Conservation (phyloP, 2,797 vertebrate genomes). For the Characodon lateralis region DNA sequence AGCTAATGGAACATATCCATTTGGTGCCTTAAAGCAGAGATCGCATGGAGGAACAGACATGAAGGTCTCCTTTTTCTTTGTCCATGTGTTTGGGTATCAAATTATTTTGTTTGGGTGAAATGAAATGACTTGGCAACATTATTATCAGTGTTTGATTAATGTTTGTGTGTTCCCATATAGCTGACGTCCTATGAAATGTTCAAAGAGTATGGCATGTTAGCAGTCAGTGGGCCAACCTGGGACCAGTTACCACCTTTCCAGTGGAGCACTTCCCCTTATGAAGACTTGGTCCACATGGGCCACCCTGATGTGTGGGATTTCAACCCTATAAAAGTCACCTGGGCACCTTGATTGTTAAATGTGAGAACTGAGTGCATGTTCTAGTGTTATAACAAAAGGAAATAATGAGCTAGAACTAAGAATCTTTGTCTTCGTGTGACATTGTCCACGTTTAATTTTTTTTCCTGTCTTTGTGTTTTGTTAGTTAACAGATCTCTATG, state of each 20-base stretch:
- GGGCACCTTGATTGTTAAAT: constrained; percentile 78
- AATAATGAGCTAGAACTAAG: constrained; percentile 11
- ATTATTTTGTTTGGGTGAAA: background rate
- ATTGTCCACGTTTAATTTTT: background rate
- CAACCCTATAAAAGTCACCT: constrained; percentile 82
- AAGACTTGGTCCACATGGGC: constrained; percentile 86
- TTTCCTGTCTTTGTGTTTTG: background rate
- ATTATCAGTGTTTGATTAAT: constrained; percentile 11
- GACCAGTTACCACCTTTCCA: constrained; percentile 90
- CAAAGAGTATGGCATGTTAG: constrained; percentile 81
- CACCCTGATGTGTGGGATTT: constrained; percentile 94
- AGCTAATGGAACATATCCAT: constrained; percentile 91
- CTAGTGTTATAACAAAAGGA: constrained; percentile 48
- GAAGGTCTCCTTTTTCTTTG: constrained; percentile 80
- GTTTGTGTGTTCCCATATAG: constrained; percentile 68
- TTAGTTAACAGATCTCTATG: background rate
- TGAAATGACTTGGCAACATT: background rate
- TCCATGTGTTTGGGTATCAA: background rate
- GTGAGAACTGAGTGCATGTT: constrained; percentile 14
- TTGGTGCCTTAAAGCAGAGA: constrained; percentile 88
- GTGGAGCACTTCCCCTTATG: constrained; percentile 91
- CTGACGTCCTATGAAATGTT: constrained; percentile 86
- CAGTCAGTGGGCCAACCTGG: constrained; percentile 89
- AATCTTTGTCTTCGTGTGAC: background rate
- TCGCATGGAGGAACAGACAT: constrained; percentile 91